Base-by-base conservation (phyloP, 2,888 invertebrate species). In the Xestobium rufovillosum region DNA sequence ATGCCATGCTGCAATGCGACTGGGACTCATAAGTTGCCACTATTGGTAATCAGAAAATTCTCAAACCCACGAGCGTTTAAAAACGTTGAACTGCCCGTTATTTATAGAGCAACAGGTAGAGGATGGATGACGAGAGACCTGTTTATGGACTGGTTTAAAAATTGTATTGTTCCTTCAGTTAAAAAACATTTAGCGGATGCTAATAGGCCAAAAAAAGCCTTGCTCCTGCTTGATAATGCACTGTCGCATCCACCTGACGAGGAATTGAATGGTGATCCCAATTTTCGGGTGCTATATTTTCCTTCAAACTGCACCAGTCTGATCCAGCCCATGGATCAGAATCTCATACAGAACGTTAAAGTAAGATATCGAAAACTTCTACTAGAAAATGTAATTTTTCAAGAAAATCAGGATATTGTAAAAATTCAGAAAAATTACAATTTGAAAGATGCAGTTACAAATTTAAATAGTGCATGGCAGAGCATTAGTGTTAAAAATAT, bases 1-100 rank as follows among this genome's bases (percentile, higher is more conserved):
- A 45, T 53, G 46, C 31, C 43, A 4, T 56, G 53, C 31, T 42
- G 48, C n/a, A 56, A 55, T 42, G 47, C 48, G 3, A 32, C 38
- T 26, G 53, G 52, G 1, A 50, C 44, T n/a, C 47, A 56, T 29
- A 51, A 42, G 38, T 25, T 54, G 12, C 47, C 45, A 8, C 40
- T 52, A 26, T 33, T 51, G 12, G 16, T 51, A 9, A 50, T 55
- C 36, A 49, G 52, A 1, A 54, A 52, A 38, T 47, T 45, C 8
- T 42, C 47, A 27, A 52, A 51, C 3, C 48, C 51, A 14, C 38
- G 48, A 12, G 50, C 48, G 15, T 51, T 52, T 15, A 50, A 48
- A 31, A 39, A 48, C 26, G 36, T 51, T 1, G 28, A 6, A 8
- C 28, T 27, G 28, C 28, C 28, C 10, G 28, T n/a, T 27, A 14